Base-by-base conservation (phyloP, 2,797 vertebrate species). In the Ispidina picta region DNA sequence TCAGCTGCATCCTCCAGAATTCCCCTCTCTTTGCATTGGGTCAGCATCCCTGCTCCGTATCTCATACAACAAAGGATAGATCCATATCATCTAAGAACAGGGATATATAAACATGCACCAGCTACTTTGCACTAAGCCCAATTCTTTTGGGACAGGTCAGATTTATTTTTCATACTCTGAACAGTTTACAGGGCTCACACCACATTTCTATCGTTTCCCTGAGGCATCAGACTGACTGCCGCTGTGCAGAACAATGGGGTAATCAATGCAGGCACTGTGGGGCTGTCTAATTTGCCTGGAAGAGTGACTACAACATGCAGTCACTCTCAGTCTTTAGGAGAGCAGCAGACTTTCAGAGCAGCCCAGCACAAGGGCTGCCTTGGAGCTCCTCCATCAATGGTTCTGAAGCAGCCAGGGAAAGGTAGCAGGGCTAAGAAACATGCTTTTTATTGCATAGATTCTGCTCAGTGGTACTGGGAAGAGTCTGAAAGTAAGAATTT, bases 231-330 rank as follows among this genome's bases (percentile, higher is more conserved):
- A 68, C 86, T 86, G 71, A 49, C 88, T 93, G 89, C 85, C 21
- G 49, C 88, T 90, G 88, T 60, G 93, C 85, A 77, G 74, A 95
- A 70, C 88, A 92, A 86, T 93, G 91, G 88, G 65, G 37, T 20
- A 69, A 94, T 83, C 92, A 91, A 23, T 10, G 23, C 12, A 26
- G 60, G 64, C 88, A 56, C 88, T 79, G 77, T 60, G 74, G 81
- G 74, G 68, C 46, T 88, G 78, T 74, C 87, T 83, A 49, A 83
- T 85, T 60, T 0, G 7, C 80, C 60, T 92, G 89, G 73, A 59
- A 44, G 60, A 44, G 35, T 25, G 59, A 58, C 66, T 72, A 21
- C 59, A 65, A 2, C 35, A 2, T 22, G 54, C 51, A 43, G 25
- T 17, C 3, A 1, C 19, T 29, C 31, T 29, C 26, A 31, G 33